These are phyloP conservation scores for Thermophis baileyi DNA, from an alignment of 2,113 vertebrate genomes.

Conservation along the genomic window DNA sequence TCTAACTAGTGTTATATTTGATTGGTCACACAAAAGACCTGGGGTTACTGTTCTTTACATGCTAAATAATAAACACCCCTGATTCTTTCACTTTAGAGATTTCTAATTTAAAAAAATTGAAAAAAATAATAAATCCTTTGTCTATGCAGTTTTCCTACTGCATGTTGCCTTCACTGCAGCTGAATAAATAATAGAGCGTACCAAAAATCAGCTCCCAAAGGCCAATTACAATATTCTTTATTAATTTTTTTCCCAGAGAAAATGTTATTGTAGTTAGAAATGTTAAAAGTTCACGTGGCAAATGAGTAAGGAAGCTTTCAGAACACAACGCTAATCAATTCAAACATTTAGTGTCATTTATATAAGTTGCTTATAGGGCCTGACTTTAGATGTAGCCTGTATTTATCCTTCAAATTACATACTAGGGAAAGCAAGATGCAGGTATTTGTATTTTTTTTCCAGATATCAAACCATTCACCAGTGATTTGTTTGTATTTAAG, in stretches of 20 bases:
- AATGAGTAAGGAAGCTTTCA: not conserved
- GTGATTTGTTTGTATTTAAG: not conserved
- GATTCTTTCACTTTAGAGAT: not conserved
- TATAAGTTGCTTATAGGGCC: not conserved
- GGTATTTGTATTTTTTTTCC: not conserved
- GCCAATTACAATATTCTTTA: not conserved
- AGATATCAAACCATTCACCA: not conserved
- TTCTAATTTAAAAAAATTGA: not conserved
- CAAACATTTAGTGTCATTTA: not conserved
- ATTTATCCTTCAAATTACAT: not conserved
- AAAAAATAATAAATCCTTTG: not conserved
- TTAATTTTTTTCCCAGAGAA: not conserved
- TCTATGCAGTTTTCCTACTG: not conserved
- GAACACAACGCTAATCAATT: not conserved
- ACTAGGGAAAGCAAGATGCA: not conserved
- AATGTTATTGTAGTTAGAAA: not conserved
- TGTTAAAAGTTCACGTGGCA: not conserved
- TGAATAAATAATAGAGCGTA: not conserved
- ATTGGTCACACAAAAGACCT: not conserved
- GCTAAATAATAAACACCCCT: not conserved
- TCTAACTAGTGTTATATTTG: not conserved
- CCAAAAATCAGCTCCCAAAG: not conserved
- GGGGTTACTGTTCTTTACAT: not conserved
- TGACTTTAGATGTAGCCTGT: not conserved
- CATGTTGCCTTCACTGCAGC: not conserved